A percentile compares a stretch with the other conserved stretches of the same genome.
Evolutionary conservation across 2,888 invertebrate genomes (phyloP).

Genomic region (Saturnia japonica): DNA sequence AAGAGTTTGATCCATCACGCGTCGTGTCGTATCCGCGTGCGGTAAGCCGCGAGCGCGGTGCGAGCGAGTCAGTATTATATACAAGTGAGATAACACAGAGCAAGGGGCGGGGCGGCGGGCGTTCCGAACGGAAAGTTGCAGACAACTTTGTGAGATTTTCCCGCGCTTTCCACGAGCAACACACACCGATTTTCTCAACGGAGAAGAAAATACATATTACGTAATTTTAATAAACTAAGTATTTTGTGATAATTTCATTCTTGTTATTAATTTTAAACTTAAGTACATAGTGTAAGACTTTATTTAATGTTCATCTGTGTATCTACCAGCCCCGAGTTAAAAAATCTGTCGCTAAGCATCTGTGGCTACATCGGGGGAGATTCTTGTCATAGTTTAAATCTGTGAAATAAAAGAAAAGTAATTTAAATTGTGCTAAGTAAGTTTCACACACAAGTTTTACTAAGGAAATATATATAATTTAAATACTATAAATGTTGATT

Average conservation of each 20-base stretch:
- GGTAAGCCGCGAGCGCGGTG: constrained; percentile 65
- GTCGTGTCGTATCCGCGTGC: constrained; percentile 43
- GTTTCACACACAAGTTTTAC: too few relatives aligned
- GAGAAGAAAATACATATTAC: not conserved
- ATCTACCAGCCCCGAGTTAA: too few relatives aligned
- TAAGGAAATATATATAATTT: too few relatives aligned
- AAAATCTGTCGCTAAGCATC: too few relatives aligned
- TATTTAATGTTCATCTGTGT: too few relatives aligned
- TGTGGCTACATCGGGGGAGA: too few relatives aligned
- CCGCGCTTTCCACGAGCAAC: constrained; percentile 62
- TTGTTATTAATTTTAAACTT: not conserved
- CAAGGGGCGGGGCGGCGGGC: constrained; percentile 58
- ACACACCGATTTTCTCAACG: constrained; percentile 24
- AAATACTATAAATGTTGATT: too few relatives aligned
- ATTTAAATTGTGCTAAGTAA: too few relatives aligned
- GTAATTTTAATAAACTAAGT: not conserved
- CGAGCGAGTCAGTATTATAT: constrained; percentile 50
- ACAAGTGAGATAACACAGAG: constrained; percentile 43
- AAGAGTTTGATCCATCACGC: constrained; percentile 28
- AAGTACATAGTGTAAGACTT: too few relatives aligned
- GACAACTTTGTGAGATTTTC: constrained; percentile 64
- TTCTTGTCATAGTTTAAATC: too few relatives aligned
- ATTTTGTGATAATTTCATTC: not conserved
- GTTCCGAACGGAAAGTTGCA: constrained; percentile 56
- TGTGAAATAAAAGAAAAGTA: too few relatives aligned